Evolutionary conservation across 2,797 vertebrate species (phyloP).

Genomic region (Picus viridis): DNA sequence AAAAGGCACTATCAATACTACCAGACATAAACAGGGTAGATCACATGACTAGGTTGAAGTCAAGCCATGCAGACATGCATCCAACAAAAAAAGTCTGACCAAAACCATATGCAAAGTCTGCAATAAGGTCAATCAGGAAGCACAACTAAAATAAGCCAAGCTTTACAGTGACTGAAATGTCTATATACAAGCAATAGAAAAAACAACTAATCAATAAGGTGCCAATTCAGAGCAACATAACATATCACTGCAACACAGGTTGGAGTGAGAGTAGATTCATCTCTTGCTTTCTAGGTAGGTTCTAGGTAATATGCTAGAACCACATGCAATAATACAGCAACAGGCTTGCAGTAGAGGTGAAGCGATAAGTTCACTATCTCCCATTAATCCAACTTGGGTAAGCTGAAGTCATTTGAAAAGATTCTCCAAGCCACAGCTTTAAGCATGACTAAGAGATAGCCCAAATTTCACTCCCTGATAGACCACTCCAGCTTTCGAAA

Average conservation of each 20-base stretch:
- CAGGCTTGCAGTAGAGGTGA: neutral
- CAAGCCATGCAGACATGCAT: neutral
- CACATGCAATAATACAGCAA: neutral
- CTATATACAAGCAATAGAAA: neutral
- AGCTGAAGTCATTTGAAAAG: neutral
- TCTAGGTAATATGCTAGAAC: neutral
- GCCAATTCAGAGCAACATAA: neutral
- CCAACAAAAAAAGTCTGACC: neutral
- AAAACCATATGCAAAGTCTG: neutral
- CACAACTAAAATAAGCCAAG: rapidly evolving
- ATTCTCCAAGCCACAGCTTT: neutral
- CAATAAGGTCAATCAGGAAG: neutral
- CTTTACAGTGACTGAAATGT: neutral
- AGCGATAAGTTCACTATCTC: neutral
- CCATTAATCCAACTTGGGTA: neutral
- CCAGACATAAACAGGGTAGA: neutral
- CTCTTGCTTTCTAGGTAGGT: neutral
- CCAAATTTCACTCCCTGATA: neutral
- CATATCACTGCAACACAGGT: neutral
- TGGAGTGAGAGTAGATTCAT: neutral
- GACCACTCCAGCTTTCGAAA: neutral
- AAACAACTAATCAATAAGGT: rapidly evolving
- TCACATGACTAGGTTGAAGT: neutral
- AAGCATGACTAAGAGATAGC: neutral
- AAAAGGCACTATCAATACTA: neutral